Evolutionary conservation across 1,140 invertebrate genomes (phyloP), one percentile per base, ranked within the genome.

Genomic region (Aphelenchoides fujianensis): DNA sequence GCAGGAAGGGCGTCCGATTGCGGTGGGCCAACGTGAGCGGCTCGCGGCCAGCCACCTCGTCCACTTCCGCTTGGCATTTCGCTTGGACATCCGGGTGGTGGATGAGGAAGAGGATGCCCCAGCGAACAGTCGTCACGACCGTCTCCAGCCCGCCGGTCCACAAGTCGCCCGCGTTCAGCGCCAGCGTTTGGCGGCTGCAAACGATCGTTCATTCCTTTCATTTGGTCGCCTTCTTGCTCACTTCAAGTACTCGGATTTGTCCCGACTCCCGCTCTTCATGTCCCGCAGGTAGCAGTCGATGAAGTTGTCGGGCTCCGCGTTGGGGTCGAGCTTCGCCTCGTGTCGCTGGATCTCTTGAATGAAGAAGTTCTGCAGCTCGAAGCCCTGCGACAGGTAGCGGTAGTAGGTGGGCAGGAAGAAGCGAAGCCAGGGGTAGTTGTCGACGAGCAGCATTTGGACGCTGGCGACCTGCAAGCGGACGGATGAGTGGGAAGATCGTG

Each of bases 61-160:
- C 71, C 3, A 82, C 41, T 63, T 80, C 79, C 3, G 37, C 12
- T 23, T 71, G 68, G 5, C 48, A 37, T 36, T 70, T 80, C 19
- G 30, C 16, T 59, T 81, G 79, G n/a, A 80, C 52, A 9, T 78
- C 68, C 7, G 79, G 79, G 53, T 82, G 73, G 30, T 78, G 62
- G 19, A 82, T 55, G 52, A 82, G 35, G 52, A 77, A 81, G 19
- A 82, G 3, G 12, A 81, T 57, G 1, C 70, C 78, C 79, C 79
- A 81, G 12, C 53, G 66, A 9, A 81, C 9, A n/a, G 74, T 59
- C n/a, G 74, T 68, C 3, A 77, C 72, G 9, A 78, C 69, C 0
- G 80, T 80, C 36, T 81, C 79, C 27, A 78, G 37, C 30, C 78
- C 80, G 41, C 75, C 77, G 12, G 77, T 76, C 77, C 77, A 78